Base-by-base conservation (phyloP, 1,140 invertebrate species). In the Drosophila parabipectinata region DNA sequence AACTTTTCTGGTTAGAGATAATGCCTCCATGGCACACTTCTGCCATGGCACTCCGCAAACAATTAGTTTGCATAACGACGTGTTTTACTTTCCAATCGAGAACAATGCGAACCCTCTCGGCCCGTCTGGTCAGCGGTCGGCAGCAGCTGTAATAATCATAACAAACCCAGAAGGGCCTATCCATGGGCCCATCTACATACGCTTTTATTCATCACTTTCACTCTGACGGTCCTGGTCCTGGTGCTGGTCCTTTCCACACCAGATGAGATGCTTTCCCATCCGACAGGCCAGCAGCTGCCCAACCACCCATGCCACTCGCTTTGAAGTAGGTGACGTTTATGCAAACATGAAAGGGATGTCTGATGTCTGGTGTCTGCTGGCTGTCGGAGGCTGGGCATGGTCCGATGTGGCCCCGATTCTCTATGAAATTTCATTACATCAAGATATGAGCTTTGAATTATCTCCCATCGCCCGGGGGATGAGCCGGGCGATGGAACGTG, bases 381-480 rank as follows among this genome's bases (percentile, higher is more conserved):
- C 60, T 44, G 30, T 12, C 45, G 82, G 82, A 85, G 60, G 81
- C 81, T 84, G 80, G 55, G 48, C 37, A 48, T 37, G 8, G 41
- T 18, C 41, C 41, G 15, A 44, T 26, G 56, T 14, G 18, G 54
- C 67, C 63, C 56, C 51, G 77, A 45, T 68, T 79, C 73, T 71
- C 57, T 59, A 68, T 59, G 60, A 78, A 72, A 71, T 78, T 75
- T 78, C 71, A 76, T 82, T 82, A 79, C 62, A 87, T 87, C 83
- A 61, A 89, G 83, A 89, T 88, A 88, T 83, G 79, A 88, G 83
- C 76, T 89, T 88, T 88, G 76, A 77, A 89, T 89, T 88, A 79
- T 87, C 66, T 58, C 15, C 28, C 54, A 63, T 71, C 39, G 66
- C 73, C 51, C 53, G n/a, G 14, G 55, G 64, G 72, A 66, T 32